phyloP scores from a whole-genome alignment of 2,113 vertebrate genomes.

The Cebidichthys violaceus region DNA sequence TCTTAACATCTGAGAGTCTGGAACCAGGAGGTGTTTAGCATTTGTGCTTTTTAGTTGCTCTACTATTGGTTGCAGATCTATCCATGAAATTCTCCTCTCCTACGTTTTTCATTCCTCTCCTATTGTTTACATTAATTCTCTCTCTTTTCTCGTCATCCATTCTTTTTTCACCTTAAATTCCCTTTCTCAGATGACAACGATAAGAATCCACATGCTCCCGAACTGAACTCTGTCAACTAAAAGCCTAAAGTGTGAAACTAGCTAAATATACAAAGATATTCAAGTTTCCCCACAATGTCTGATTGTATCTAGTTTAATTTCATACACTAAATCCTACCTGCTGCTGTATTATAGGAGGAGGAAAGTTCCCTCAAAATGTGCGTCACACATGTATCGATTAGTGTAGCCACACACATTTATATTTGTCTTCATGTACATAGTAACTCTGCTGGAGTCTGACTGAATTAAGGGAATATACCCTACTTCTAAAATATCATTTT shows the following conservation, averaged over 20 bases:
- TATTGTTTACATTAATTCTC: not conserved
- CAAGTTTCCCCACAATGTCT: not conserved
- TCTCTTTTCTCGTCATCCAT: not conserved
- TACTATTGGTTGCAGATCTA: not conserved
- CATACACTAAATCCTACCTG: not conserved
- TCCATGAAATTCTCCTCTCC: not conserved
- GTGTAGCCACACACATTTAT: not conserved
- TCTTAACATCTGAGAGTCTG: not conserved
- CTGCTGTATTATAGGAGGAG: not conserved
- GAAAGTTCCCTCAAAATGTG: slow-evolving; percentile 5
- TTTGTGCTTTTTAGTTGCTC: not conserved
- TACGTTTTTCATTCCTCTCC: not conserved
- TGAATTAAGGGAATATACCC: not conserved
- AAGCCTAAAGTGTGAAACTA: not conserved
- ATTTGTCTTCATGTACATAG: slow-evolving; percentile 12
- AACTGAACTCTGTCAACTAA: not conserved
- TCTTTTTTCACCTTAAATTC: not conserved
- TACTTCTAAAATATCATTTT: not conserved
- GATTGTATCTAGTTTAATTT: not conserved
- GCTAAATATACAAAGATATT: not conserved
- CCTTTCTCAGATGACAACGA: not conserved
- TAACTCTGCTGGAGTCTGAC: not conserved
- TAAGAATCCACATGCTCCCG: not conserved
- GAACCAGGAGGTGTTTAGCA: not conserved
- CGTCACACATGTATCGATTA: slow-evolving; percentile 40